Base-by-base conservation (phyloP, 1,140 invertebrate species). In the Papilio xuthus region DNA sequence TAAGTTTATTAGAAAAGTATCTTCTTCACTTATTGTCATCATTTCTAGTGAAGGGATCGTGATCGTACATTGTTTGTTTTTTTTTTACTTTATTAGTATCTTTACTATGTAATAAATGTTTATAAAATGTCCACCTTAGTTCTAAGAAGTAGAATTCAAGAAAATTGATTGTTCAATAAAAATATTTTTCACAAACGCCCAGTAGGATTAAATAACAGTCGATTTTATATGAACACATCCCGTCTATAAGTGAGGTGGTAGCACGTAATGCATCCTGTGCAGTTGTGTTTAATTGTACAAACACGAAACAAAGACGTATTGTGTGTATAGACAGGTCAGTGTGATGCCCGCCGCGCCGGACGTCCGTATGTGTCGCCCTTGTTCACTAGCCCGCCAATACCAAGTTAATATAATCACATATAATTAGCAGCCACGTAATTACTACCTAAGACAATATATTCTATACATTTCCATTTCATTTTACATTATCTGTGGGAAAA, bases 321-420 rank as follows among this genome's bases (percentile, higher is more conserved):
- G 37, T 37, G 37, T 37, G 18, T 70, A 32, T 32, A 20, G 9
- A 37, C 18, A 69, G 28, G 6, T 28, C 28, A 20, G 69, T 42
- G 20, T n/a, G 32, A 37, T 7, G 32, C 7, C 32, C 28, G 9
- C 2, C 10, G 32, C 32, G 32, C 8, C 32, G 32, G 69, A 41
- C n/a, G 69, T 70, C 69, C 69, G 37, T 32, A 12, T 67, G 63
- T 41, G n/a, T 32, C 37, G 12, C 69, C 60, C 23, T 67, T 32
- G 67, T 69, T 69, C 37, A 70, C 32, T 8, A 41, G 15, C 32
- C 37, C 8, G 10, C 32, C 7, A 70, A 70, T 70, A n/a, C 32
- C 37, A 37, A 18, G 4, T 37, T 23, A 15, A 67, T 13, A 28
- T 12, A 67, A 12, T 28, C 10, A 26, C 26, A 7, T 32, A 15